Base-by-base conservation (phyloP, 2,797 vertebrate genomes). In the Phalloptychus januarius region DNA sequence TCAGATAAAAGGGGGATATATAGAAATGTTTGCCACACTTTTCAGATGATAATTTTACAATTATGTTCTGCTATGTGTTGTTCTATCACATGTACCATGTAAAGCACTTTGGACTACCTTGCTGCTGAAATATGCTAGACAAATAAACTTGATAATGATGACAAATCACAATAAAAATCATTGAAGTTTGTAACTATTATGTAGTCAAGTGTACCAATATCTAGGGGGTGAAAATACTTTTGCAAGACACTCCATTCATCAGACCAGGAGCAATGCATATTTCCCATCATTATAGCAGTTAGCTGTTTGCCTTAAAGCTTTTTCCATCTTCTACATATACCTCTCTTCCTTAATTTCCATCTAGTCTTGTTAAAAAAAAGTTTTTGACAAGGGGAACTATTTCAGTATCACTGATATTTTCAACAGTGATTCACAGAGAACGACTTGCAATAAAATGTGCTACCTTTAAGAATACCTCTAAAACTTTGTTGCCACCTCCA, bases 371-470 rank as follows among this genome's bases (percentile, higher is more conserved):
- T 31, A 18, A 33, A 31, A 63, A 61, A 63, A 42, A n/a, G 18
- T 28, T 1, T 73, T 69, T 83, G 84, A 89, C 81, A 81, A 75
- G 40, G 65, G 71, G 88, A 90, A 89, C 83, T 11, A 81, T 85
- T 86, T 84, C 83, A 77, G 76, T 72, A 73, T 86, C 44, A 20
- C 67, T 83, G 83, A 74, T 82, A 85, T 73, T 76, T 81, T 71
- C 52, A 79, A 80, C 61, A 80, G 81, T 70, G 69, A 80, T 87
- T 87, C 87, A 82, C 87, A 87, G 87, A 88, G 81, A 82, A 91
- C 83, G 77, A 79, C 83, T 84, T 79, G 86, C 65, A 75, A 74
- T 79, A 75, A 76, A 90, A 87, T 85, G 79, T 79, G 83, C 88
- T 83, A 88, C 83, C 75, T 80, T 52, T 48, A 61, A 77, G 75